phyloP scores from a whole-genome alignment of 2,888 invertebrate genomes.

The Campaea margaritaria region DNA sequence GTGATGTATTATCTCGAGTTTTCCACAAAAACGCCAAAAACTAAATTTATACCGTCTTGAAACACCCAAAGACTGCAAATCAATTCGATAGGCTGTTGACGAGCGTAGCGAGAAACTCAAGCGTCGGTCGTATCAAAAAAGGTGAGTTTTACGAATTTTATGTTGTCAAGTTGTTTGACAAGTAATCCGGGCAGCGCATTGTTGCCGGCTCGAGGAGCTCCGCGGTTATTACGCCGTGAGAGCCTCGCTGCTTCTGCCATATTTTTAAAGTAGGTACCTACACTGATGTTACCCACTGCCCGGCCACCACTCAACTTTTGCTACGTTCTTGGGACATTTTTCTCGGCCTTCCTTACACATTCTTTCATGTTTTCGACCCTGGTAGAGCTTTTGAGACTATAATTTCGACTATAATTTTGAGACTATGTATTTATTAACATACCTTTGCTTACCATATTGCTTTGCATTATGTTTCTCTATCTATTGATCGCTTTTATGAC shows the following conservation, averaged over 20 bases:
- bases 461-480: no score
- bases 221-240: slow-evolving; percentile 64
- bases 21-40: slow-evolving; percentile 12
- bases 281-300: slow-evolving; percentile 42
- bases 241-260: slow-evolving; percentile 50
- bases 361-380: background rate
- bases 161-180: slow-evolving; percentile 71
- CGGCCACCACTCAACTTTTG: slow-evolving; percentile 37
- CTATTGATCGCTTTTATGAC: no score
- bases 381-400: background rate
- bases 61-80: slow-evolving; percentile 53
- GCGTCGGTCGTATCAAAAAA: slow-evolving; percentile 59
- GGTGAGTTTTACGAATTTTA: slow-evolving; percentile 70
- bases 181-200: slow-evolving; percentile 70
- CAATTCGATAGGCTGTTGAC: slow-evolving; percentile 56
- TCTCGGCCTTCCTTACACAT: slow-evolving; percentile 13
- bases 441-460: no score
- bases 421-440: background rate
- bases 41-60: slow-evolving; percentile 42
- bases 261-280: slow-evolving; percentile 46
- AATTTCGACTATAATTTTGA: no score
- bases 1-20: no score
- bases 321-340: slow-evolving; percentile 35
- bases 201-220: slow-evolving; percentile 57
- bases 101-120: slow-evolving; percentile 48